Evolutionary conservation across 2,888 invertebrate species (phyloP).

Genomic region (Campaea margaritaria): DNA sequence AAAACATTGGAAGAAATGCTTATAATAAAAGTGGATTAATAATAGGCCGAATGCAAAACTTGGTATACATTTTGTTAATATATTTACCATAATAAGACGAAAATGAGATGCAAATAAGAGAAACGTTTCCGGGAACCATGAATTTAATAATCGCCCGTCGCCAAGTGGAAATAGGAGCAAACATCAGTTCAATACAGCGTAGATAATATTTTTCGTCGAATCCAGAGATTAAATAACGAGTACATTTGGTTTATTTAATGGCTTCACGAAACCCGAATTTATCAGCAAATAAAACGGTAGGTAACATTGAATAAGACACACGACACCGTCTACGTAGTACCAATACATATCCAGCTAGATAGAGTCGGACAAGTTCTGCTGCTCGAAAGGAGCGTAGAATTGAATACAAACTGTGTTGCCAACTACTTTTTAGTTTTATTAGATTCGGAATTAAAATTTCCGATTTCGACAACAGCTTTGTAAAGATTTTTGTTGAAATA

Average conservation of each 20-base stretch:
- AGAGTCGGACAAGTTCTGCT: slow-evolving; percentile 47
- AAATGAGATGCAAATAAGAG: slow-evolving; percentile 22
- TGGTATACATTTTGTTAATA: background rate
- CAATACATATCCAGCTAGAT: slow-evolving; percentile 20
- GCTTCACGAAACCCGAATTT: slow-evolving; percentile 42
- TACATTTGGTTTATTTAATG: slow-evolving; percentile 32
- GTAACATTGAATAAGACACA: slow-evolving; percentile 51
- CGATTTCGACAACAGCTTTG: background rate
- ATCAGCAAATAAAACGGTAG: slow-evolving; percentile 47
- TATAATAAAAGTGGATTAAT: too few species aligned
- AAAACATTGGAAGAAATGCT: too few species aligned
- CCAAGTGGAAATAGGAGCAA: slow-evolving; percentile 12
- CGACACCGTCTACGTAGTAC: slow-evolving; percentile 35
- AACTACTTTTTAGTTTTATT: background rate
- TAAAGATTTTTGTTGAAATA: background rate
- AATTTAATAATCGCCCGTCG: slow-evolving; percentile 21
- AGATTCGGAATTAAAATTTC: background rate
- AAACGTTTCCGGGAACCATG: slow-evolving; percentile 17
- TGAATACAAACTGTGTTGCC: slow-evolving; percentile 9
- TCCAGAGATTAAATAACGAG: slow-evolving; percentile 27
- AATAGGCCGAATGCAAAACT: background rate
- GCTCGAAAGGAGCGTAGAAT: slow-evolving; percentile 22
- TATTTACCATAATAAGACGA: background rate
- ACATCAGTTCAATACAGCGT: slow-evolving; percentile 13
- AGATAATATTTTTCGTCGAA: slow-evolving; percentile 30